Conservation (phyloP, 2,113 vertebrate genomes). For the Neolamprologus cancellatus region DNA sequence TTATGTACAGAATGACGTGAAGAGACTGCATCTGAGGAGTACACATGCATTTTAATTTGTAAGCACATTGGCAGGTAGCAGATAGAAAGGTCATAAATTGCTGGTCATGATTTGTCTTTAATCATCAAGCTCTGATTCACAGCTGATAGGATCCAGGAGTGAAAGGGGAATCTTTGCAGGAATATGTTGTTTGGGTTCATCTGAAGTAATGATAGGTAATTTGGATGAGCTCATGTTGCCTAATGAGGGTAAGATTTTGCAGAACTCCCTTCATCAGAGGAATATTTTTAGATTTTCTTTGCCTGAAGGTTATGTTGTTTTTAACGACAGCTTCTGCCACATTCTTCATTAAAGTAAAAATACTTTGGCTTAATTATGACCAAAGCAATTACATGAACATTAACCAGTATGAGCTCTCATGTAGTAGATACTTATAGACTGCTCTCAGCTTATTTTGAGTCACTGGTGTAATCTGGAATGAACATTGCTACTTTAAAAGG, state of each 20-base stretch:
- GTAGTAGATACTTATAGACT: neutral
- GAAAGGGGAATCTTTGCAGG: neutral
- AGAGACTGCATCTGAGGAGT: neutral
- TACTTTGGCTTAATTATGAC: neutral
- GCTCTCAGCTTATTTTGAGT: neutral
- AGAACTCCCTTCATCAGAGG: neutral
- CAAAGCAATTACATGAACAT: neutral
- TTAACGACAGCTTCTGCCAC: neutral
- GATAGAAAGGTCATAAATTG: conserved; percentile 17
- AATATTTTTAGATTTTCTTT: neutral
- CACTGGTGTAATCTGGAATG: neutral
- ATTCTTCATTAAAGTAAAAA: neutral
- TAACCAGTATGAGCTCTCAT: neutral
- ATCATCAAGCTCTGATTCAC: conserved; percentile 10
- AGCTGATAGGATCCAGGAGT: neutral
- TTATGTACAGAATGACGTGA: neutral
- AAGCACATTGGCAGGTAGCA: neutral
- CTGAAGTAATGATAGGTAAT: neutral
- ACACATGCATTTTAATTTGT: neutral
- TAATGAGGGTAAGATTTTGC: neutral
- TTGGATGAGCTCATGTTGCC: neutral
- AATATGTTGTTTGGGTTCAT: neutral
- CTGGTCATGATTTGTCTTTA: neutral
- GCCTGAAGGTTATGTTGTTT: neutral
- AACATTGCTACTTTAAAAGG: neutral